These are phyloP conservation scores for Gymnodraco acuticeps DNA, from an alignment of 2,797 vertebrate species.

Conservation along the genomic window DNA sequence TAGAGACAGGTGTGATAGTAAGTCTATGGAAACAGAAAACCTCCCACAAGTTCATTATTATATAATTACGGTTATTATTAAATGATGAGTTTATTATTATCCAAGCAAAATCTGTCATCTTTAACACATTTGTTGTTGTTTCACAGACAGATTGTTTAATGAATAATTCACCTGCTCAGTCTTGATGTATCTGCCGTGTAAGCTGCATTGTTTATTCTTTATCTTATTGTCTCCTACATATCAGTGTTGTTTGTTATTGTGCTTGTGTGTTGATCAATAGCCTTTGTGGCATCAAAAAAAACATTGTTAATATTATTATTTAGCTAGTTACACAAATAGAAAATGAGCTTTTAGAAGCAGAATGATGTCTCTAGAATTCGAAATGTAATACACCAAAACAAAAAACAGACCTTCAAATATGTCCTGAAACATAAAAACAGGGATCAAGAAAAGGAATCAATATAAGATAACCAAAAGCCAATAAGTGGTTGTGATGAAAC, in stretches of 20 bases:
- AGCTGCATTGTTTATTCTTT: conserved; percentile 31
- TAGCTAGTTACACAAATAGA: background rate
- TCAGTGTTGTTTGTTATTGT: conserved; percentile 14
- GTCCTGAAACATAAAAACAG: background rate
- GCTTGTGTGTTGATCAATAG: too few species aligned
- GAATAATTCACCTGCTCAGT: conserved; percentile 46
- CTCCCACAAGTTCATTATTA: conserved; percentile 20
- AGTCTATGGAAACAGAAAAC: conserved; percentile 2
- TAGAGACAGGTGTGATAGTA: conserved; percentile 1
- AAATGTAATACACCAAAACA: background rate
- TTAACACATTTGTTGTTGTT: conserved; percentile 35
- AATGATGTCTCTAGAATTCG: background rate
- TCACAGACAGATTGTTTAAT: conserved; percentile 31
- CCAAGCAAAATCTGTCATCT: conserved; percentile 3
- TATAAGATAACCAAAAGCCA: background rate
- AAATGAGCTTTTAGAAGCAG: background rate
- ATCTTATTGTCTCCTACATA: conserved; percentile 30
- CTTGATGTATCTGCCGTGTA: conserved; percentile 1
- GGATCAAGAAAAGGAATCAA: background rate
- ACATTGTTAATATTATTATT: background rate
- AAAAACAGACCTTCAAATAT: background rate
- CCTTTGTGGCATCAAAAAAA: background rate
- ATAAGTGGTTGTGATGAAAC: background rate
- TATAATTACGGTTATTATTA: background rate
- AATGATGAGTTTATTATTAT: conserved; percentile 7